These are phyloP conservation scores for Mystacornis crossleyi DNA, from an alignment of 2,113 vertebrate species.

Conservation along the genomic window DNA sequence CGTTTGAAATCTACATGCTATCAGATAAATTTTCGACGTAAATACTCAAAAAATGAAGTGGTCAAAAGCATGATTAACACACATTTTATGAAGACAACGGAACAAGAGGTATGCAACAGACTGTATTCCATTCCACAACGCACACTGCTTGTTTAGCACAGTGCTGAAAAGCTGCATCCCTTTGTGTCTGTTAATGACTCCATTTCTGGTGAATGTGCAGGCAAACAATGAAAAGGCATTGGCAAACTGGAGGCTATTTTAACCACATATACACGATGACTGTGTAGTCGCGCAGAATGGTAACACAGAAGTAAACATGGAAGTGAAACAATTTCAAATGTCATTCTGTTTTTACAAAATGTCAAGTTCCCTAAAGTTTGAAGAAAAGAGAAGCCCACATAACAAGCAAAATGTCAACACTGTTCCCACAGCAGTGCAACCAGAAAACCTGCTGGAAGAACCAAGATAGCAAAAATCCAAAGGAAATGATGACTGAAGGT, in stretches of 20 bases:
- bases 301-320: constrained; percentile 33
- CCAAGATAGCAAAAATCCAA: not conserved
- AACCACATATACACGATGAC: constrained; percentile 1
- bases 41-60: not conserved
- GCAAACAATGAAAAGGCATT: constrained; percentile 60
- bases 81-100: not conserved
- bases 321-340: constrained; percentile 26
- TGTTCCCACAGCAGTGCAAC: not conserved
- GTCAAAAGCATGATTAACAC: not conserved
- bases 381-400: not conserved
- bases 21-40: not conserved
- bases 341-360: constrained; percentile 4
- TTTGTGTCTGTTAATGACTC: not conserved
- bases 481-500: not conserved
- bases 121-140: not conserved
- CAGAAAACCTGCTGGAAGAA: not conserved
- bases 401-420: not conserved
- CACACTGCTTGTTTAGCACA: constrained; percentile 26
- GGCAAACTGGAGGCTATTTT: constrained; percentile 34
- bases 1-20: not conserved
- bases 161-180: constrained; percentile 28
- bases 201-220: constrained; percentile 12
- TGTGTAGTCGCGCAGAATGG: not conserved
- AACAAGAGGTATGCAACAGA: constrained; percentile 11
- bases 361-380: not conserved